These are phyloP conservation scores for Hyles vespertilio DNA, from an alignment of 1,140 invertebrate genomes.

Conservation along the genomic window DNA sequence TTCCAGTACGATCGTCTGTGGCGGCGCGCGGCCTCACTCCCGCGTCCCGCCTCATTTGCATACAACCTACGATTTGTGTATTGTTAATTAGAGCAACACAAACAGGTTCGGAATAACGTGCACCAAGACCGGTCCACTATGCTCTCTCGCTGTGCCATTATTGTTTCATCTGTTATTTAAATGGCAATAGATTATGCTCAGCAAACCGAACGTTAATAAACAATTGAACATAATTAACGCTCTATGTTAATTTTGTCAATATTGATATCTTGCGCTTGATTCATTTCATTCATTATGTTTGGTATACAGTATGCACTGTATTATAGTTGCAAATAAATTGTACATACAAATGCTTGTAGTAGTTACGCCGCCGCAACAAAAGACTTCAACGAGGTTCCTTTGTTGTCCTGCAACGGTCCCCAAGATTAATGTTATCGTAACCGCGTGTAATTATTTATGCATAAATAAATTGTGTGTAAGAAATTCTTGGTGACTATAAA, in stretches of 20 bases:
- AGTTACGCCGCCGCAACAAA: neutral
- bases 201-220: constrained; percentile 36
- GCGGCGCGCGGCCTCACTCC: constrained; percentile 5
- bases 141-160: constrained; percentile 62
- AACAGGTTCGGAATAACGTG: constrained; percentile 63
- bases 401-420: neutral
- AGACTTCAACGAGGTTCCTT: constrained; percentile 4
- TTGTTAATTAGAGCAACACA: constrained; percentile 72
- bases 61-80: constrained; percentile 75
- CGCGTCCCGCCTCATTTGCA: constrained; percentile 60
- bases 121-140: constrained; percentile 45
- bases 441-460: no score
- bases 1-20: constrained; percentile 27
- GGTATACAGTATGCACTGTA: no score
- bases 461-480: no score
- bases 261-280: constrained; percentile 32
- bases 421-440: neutral
- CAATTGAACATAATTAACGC: constrained; percentile 66
- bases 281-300: neutral
- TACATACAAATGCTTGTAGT: no score
- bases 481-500: no score
- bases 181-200: constrained; percentile 58
- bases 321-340: no score
- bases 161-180: constrained; percentile 69
- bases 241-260: constrained; percentile 57